Evolutionary conservation across 2,797 vertebrate genomes (phyloP).

Genomic region (Epinephelus awoara): DNA sequence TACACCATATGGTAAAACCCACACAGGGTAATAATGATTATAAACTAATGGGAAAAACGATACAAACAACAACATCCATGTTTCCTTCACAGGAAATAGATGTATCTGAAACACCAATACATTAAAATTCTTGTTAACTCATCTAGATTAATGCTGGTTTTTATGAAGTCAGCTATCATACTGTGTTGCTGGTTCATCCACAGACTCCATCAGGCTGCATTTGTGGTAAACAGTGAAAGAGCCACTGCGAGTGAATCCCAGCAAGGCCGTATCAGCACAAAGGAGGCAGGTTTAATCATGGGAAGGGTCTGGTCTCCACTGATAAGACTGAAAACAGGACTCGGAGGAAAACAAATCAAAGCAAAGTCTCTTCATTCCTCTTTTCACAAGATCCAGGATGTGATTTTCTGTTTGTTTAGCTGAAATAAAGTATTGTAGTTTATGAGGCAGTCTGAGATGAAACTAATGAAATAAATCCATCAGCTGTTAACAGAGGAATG

Average conservation of each 20-base stretch:
- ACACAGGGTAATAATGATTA: slow-evolving; percentile 52
- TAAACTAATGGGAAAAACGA: slow-evolving; percentile 33
- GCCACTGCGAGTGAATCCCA: slow-evolving; percentile 46
- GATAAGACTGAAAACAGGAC: slow-evolving; percentile 67
- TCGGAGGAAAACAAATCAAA: slow-evolving; percentile 52
- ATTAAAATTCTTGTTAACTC: neutral
- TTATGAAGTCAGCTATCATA: slow-evolving; percentile 28
- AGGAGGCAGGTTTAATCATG: slow-evolving; percentile 58
- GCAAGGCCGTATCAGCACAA: slow-evolving; percentile 28
- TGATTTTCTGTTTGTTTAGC: slow-evolving; percentile 39
- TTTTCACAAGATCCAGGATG: slow-evolving; percentile 45
- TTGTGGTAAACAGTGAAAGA: slow-evolving; percentile 16
- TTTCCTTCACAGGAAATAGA: neutral
- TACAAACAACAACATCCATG: slow-evolving; percentile 12
- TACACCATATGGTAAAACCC: slow-evolving; percentile 64
- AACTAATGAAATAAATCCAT: slow-evolving; percentile 9
- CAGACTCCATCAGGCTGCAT: slow-evolving; percentile 33
- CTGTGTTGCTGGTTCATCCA: slow-evolving; percentile 2
- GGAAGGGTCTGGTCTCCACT: slow-evolving; percentile 64
- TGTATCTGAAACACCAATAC: neutral
- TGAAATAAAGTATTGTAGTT: slow-evolving; percentile 33
- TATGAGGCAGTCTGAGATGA: slow-evolving; percentile 20
- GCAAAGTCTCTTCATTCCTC: slow-evolving; percentile 22
- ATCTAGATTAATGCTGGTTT: neutral
- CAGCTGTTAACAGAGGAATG: neutral